Conservation (phyloP, 2,888 invertebrate species). For the Philhelius pedissequus region DNA sequence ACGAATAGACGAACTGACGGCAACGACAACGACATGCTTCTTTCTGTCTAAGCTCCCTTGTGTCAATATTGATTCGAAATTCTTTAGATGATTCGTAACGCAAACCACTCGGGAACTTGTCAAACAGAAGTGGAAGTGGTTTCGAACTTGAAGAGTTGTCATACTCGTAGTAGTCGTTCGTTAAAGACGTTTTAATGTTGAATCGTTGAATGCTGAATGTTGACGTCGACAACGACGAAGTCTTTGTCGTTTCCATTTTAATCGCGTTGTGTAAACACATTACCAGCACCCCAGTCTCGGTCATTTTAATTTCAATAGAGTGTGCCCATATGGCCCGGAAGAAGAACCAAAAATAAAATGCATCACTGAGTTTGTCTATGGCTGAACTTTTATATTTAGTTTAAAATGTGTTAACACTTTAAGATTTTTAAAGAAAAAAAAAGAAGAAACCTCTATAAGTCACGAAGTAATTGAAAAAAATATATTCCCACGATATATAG, state of each 20-base stretch:
- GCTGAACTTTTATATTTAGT: background rate
- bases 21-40: background rate
- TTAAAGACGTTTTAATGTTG: background rate
- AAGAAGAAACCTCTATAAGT: background rate
- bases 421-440: background rate
- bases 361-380: background rate
- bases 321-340: slow-evolving; percentile 54
- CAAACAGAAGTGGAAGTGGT: slow-evolving; percentile 67
- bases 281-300: slow-evolving; percentile 56
- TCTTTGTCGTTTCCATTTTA: slow-evolving; percentile 34
- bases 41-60: slow-evolving; percentile 24
- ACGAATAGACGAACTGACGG: background rate
- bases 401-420: background rate
- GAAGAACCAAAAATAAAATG: background rate
- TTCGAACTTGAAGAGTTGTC: slow-evolving; percentile 46
- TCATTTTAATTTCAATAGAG: slow-evolving; percentile 64
- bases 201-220: background rate
- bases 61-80: slow-evolving; percentile 64
- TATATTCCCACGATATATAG: slow-evolving; percentile 13
- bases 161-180: background rate
- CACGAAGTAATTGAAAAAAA: slow-evolving; percentile 2
- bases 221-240: background rate
- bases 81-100: slow-evolving; percentile 65
- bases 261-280: slow-evolving; percentile 65
- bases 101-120: slow-evolving; percentile 66